phyloP scores from a whole-genome alignment of 2,113 vertebrate species.

The Rhea americana region DNA sequence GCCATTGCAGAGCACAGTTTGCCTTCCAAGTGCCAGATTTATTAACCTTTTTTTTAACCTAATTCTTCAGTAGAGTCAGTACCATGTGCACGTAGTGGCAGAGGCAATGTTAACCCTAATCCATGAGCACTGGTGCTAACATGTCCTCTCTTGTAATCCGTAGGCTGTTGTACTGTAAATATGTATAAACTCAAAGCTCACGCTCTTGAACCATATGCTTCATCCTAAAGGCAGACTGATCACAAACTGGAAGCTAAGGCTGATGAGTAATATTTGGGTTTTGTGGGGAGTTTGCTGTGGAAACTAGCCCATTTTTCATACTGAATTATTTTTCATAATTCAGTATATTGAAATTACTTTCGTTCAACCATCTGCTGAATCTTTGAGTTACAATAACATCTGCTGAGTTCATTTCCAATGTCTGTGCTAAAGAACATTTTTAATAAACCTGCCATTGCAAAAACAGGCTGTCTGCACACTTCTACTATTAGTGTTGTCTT shows the following conservation, averaged over 20 bases:
- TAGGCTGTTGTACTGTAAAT: conserved; percentile 43
- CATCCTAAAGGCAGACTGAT: neutral
- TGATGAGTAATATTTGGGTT: neutral
- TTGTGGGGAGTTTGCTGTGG: neutral
- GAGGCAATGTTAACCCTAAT: neutral
- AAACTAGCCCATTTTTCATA: neutral
- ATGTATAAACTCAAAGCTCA: neutral
- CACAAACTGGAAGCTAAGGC: neutral
- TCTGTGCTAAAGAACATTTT: conserved; percentile 64
- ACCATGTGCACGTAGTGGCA: conserved; percentile 21
- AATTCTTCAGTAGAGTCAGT: neutral
- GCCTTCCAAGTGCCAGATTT: conserved; percentile 71
- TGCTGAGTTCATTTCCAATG: conserved; percentile 44
- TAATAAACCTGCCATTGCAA: conserved; percentile 67
- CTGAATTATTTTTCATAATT: neutral
- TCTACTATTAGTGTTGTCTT: neutral
- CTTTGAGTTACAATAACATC: conserved; percentile 43
- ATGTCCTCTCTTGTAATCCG: conserved; percentile 23
- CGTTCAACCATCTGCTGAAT: neutral
- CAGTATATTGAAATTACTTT: neutral
- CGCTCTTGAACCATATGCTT: neutral
- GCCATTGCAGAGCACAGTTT: conserved; percentile 55
- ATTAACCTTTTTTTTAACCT: conserved; percentile 44
- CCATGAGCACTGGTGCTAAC: conserved; percentile 66
- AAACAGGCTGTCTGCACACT: conserved; percentile 14